These are phyloP conservation scores for Zalophus californianus DNA, from an alignment of 2,797 vertebrate genomes.

Conservation along the genomic window DNA sequence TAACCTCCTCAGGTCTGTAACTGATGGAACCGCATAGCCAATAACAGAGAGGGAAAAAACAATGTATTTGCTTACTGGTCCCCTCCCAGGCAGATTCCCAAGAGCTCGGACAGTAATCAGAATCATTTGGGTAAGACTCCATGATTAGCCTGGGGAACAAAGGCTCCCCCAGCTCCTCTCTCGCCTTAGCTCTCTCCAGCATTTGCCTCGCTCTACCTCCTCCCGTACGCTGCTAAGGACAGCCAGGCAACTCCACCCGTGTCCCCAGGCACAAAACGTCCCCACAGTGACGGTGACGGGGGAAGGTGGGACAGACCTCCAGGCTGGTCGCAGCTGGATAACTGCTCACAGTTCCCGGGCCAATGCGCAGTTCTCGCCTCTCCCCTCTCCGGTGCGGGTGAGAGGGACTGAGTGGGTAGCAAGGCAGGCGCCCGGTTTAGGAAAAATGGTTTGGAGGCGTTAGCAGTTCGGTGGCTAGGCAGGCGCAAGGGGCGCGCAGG, in stretches of 20 bases:
- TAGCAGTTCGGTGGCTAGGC: background rate
- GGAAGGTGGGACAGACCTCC: background rate
- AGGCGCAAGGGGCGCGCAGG: background rate
- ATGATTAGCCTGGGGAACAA: background rate
- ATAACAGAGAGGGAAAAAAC: background rate
- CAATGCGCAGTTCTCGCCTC: background rate
- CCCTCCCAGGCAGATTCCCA: background rate
- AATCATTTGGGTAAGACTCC: background rate
- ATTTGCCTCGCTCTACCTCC: background rate
- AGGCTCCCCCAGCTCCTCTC: background rate
- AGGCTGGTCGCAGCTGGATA: background rate
- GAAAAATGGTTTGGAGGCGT: background rate
- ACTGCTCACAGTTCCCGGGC: background rate
- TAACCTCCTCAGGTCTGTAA: background rate
- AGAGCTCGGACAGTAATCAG: background rate
- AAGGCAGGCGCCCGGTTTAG: background rate
- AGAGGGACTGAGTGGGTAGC: background rate
- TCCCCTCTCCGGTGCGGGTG: background rate
- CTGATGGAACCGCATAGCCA: no score
- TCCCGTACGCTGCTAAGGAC: background rate
- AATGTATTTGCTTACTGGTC: background rate
- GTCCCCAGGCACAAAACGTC: background rate
- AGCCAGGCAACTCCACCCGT: background rate
- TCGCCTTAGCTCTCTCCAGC: background rate
- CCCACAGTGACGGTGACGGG: rapidly evolving